Conservation (phyloP, 2,797 vertebrate species). For the Anguilla obscura region DNA sequence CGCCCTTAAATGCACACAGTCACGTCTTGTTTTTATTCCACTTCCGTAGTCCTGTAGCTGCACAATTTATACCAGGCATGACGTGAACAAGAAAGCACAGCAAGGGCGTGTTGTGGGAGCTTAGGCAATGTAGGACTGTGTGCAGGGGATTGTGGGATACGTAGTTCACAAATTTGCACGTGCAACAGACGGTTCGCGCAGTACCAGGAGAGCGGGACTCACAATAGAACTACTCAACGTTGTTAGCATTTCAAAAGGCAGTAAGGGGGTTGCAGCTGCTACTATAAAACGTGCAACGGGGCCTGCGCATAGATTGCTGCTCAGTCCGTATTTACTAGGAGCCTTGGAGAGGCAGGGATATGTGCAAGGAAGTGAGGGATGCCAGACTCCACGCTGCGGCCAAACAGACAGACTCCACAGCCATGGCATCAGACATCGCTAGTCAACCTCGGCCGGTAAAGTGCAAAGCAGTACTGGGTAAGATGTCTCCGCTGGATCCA, state of each 20-base stretch:
- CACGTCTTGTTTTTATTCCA: not conserved
- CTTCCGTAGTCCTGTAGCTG: not conserved
- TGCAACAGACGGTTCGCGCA: not conserved
- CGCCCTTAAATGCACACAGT: not conserved
- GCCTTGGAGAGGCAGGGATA: not conserved
- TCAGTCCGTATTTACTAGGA: not conserved
- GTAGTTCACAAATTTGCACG: not conserved
- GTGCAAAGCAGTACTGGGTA: slow-evolving; percentile 16
- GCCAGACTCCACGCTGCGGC: not conserved
- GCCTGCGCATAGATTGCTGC: not conserved
- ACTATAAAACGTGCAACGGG: not conserved
- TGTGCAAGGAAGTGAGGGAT: slow-evolving; percentile 6
- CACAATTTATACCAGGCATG: not conserved
- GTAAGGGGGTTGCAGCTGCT: not conserved
- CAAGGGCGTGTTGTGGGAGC: slow-evolving; percentile 17
- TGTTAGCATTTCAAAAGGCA: not conserved
- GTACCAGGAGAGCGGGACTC: not conserved
- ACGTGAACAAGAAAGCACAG: not conserved
- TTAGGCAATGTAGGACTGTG: slow-evolving; percentile 28
- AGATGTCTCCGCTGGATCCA: not conserved
- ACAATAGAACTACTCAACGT: not conserved
- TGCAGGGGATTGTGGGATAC: slow-evolving; percentile 3
- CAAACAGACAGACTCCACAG: not conserved
- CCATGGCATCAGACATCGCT: slow-evolving; percentile 9
- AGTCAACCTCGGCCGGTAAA: slow-evolving; percentile 9